Conservation (phyloP, 2,113 vertebrate genomes). For the Erythrolamprus reginae region DNA sequence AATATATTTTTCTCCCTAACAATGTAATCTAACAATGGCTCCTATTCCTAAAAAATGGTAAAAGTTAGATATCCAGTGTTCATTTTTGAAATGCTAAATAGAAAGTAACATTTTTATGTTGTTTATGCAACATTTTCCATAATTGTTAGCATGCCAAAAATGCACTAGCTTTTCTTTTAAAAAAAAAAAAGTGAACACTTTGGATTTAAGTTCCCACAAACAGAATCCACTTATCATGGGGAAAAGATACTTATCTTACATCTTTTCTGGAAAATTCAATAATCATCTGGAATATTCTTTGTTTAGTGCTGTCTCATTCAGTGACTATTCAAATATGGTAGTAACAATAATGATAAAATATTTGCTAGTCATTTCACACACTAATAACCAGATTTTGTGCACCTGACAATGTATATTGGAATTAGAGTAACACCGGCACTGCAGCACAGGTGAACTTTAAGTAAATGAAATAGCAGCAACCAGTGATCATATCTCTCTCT, state of each 20-base stretch:
- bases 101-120: not conserved
- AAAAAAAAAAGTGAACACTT: not conserved
- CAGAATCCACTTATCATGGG: not conserved
- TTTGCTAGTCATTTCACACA: not conserved
- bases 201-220: not conserved
- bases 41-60: not conserved
- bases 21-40: not conserved
- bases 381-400: not conserved
- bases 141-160: not conserved
- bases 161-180: not conserved
- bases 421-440: not conserved
- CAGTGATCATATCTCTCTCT: not conserved
- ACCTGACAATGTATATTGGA: not conserved
- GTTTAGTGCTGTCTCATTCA: not conserved
- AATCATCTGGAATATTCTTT: not conserved
- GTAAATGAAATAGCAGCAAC: not conserved
- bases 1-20: not conserved
- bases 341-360: not conserved
- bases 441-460: not conserved
- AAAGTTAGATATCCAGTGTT: not conserved
- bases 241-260: not conserved
- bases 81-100: not conserved
- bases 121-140: not conserved
- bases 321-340: not conserved
- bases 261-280: not conserved